phyloP scores from a whole-genome alignment of 2,113 vertebrate species.

The Eublepharis macularius region DNA sequence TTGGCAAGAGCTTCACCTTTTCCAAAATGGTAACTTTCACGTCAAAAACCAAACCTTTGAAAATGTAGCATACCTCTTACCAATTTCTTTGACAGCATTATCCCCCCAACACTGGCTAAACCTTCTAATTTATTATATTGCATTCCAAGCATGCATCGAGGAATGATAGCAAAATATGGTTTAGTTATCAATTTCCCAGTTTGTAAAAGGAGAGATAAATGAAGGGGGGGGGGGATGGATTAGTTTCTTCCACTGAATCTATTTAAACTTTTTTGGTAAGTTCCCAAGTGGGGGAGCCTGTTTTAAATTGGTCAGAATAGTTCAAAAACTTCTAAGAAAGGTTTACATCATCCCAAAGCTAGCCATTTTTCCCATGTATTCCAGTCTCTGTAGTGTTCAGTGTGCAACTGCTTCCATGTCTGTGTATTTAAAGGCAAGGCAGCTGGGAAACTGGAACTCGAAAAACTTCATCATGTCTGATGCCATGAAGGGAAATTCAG shows the following conservation, averaged over 20 bases:
- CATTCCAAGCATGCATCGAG: not conserved
- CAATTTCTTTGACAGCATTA: not conserved
- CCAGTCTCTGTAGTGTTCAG: not conserved
- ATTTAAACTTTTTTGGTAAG: not conserved
- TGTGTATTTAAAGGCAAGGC: not conserved
- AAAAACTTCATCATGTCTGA: not conserved
- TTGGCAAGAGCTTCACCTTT: not conserved
- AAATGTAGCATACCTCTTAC: not conserved
- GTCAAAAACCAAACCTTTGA: not conserved
- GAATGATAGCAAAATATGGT: not conserved
- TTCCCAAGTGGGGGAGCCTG: not conserved
- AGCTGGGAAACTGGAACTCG: slow-evolving; percentile 8
- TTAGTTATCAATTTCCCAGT: not conserved
- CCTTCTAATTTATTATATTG: not conserved
- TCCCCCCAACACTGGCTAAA: not conserved
- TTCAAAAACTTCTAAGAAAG: not conserved
- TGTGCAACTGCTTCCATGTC: not conserved
- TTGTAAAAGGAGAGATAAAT: not conserved
- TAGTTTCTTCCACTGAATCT: not conserved
- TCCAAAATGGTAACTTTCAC: not conserved
- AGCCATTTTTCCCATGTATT: not conserved
- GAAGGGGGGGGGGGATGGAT: not conserved
- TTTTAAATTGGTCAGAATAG: not conserved
- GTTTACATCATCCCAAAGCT: not conserved
- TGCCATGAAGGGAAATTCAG: not conserved